Conservation (phyloP, 2,888 invertebrate species). For the Drosophila maculinotata region DNA sequence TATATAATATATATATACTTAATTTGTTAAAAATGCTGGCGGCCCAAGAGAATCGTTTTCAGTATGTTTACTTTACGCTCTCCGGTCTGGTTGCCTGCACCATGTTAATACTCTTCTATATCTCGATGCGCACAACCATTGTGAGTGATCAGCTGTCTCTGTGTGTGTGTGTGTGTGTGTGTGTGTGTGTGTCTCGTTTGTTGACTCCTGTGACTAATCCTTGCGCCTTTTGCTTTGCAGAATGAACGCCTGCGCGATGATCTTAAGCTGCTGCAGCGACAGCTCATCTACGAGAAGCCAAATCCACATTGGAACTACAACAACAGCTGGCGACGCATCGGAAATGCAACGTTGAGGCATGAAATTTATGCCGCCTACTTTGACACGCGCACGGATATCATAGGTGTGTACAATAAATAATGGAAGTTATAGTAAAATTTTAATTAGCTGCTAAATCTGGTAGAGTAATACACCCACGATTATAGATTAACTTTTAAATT, state of each 20-base stretch:
- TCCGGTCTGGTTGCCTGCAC: conserved; percentile 82
- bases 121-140: conserved; percentile 78
- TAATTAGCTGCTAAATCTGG: no score
- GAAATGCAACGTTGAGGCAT: conserved; percentile 73
- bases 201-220: not conserved
- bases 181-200: conserved; percentile 4
- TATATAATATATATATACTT: conserved; percentile 3
- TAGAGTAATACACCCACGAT: no score
- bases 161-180: conserved; percentile 11
- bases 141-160: conserved; percentile 68
- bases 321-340: conserved; percentile 82
- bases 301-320: conserved; percentile 79
- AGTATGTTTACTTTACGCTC: conserved; percentile 82
- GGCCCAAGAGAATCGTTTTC: conserved; percentile 77
- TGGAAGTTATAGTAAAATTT: no score
- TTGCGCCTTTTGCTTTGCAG: conserved; percentile 53
- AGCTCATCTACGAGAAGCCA: conserved; percentile 74
- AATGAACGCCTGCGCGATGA: conserved; percentile 75
- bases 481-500: no score
- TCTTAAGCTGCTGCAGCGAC: conserved; percentile 70
- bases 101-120: conserved; percentile 79
- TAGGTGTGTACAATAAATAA: conserved; percentile 37
- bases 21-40: conserved; percentile 56
- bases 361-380: conserved; percentile 85
- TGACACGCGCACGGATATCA: conserved; percentile 83